Evolutionary conservation across 2,797 vertebrate genomes (phyloP), one percentile per base, ranked within the genome.

Genomic region (Anomalospiza imberbis): DNA sequence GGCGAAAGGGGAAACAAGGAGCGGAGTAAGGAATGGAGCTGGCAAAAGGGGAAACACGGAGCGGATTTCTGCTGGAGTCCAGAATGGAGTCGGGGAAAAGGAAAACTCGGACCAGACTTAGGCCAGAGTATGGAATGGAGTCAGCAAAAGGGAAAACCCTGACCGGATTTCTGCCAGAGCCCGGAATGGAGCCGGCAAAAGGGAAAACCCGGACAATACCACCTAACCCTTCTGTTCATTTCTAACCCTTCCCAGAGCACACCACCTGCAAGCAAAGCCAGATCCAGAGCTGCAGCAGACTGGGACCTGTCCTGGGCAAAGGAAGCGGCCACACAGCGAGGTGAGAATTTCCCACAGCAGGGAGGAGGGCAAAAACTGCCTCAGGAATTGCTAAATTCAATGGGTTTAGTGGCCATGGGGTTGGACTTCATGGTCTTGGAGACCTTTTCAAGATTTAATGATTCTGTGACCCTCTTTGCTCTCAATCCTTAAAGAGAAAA

Each of bases 401-500:
- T 11, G 14, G 36, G 6, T 8, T 50, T 29, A 4, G 17, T 57
- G 50, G 9, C 2, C 28, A 21, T 6, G 71, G 17, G 29, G 25
- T 13, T 66, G 76, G 13, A 34, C 17, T 45, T 18, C 2, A 51
- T 28, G 8, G 3, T 19, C 45, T 47, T 32, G 29, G 65, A 58
- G 38, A n/a, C 65, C n/a, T 77, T 60, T 32, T 32, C 3, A 11
- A 54, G 19, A 40, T 45, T 47, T 28, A 12, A 40, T 12, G 12
- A 40, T 20, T 58, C 29, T 24, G 0, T 51, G 20, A 45, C 17
- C 2, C 18, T 53, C 3, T 14, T 10, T 11, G 16, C 32, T 61
- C 32, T 14, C 51, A 77, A 58, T n/a, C 38, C 19, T 45, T 9
- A 2, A 24, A 4, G 47, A 20, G 48, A 3, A 65, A 45, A 45